Evolutionary conservation across 1,140 invertebrate species (phyloP).

Genomic region (Psix sp.): DNA sequence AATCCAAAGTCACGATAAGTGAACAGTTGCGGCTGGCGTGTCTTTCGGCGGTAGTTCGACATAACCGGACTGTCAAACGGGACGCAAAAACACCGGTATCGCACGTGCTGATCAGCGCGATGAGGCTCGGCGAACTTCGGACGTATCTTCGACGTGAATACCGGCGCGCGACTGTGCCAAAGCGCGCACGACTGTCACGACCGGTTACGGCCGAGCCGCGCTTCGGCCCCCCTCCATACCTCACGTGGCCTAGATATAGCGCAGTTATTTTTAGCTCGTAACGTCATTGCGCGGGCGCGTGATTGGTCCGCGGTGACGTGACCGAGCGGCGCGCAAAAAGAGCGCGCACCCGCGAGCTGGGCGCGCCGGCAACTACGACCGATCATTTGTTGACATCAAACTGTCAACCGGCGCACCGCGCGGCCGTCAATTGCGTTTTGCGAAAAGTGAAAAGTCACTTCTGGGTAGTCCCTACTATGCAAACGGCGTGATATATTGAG

Average conservation of each 20-base stretch:
- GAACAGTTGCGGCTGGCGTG: too few species aligned
- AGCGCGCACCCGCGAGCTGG: slow-evolving; percentile 19
- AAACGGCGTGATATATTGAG: too few species aligned
- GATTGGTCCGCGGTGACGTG: slow-evolving; percentile 40
- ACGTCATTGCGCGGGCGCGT: slow-evolving; percentile 5
- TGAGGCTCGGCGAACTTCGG: too few species aligned
- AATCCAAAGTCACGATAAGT: too few species aligned
- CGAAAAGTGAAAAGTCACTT: too few species aligned
- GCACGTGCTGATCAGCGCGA: slow-evolving; percentile 22
- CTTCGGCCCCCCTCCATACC: slow-evolving; percentile 29
- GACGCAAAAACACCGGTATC: too few species aligned
- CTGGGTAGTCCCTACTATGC: too few species aligned
- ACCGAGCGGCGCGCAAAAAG: slow-evolving; percentile 26
- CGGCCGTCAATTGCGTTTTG: slow-evolving; percentile 7
- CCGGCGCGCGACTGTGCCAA: neutral
- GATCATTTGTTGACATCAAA: slow-evolving; percentile 56
- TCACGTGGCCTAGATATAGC: slow-evolving; percentile 51
- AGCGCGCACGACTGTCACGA: slow-evolving; percentile 44
- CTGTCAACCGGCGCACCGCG: slow-evolving; percentile 35
- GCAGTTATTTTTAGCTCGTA: slow-evolving; percentile 36
- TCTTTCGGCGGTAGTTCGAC: too few species aligned
- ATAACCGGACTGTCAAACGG: too few species aligned
- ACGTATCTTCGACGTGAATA: neutral
- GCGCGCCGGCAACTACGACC: slow-evolving; percentile 34
- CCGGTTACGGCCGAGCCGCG: slow-evolving; percentile 26